phyloP scores from a whole-genome alignment of 2,888 invertebrate species.

The Alitta virens region DNA sequence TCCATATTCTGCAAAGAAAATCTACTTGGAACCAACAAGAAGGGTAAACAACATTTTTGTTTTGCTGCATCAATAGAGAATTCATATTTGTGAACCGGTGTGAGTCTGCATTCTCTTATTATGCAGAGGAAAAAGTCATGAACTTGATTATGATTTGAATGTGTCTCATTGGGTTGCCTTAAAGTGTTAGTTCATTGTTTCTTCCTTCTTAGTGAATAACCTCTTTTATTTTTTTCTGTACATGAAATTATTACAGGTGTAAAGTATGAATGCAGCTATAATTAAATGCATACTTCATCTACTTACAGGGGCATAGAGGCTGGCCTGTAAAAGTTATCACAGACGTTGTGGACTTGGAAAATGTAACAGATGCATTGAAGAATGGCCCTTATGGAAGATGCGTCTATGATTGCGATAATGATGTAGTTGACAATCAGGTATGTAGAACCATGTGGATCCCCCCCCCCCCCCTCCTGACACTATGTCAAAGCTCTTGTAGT shows the following conservation, averaged over 20 bases:
- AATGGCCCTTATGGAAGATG: conserved; percentile 57
- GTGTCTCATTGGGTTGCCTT: too few relatives aligned
- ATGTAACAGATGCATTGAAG: conserved; percentile 44
- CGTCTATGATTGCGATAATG: conserved; percentile 59
- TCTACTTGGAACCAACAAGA: conserved; percentile 48
- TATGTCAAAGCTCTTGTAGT: background rate
- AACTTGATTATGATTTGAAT: too few relatives aligned
- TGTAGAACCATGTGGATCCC: background rate
- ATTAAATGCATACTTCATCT: background rate
- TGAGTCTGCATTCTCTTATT: too few relatives aligned
- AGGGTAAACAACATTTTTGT: too few relatives aligned
- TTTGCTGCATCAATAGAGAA: too few relatives aligned
- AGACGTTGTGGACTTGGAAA: conserved; percentile 41
- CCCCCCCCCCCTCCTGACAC: background rate
- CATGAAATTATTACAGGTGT: background rate
- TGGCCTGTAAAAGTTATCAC: conserved; percentile 48
- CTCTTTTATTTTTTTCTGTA: background rate
- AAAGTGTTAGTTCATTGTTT: background rate
- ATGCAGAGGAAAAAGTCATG: too few relatives aligned
- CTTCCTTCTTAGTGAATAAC: background rate
- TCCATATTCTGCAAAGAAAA: conserved; percentile 58
- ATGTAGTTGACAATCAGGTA: conserved; percentile 58
- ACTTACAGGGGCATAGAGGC: conserved; percentile 37
- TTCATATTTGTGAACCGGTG: too few relatives aligned
- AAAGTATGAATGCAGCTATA: background rate